phyloP scores from a whole-genome alignment of 2,888 invertebrate genomes.

The Zhengitettix transpicula region DNA sequence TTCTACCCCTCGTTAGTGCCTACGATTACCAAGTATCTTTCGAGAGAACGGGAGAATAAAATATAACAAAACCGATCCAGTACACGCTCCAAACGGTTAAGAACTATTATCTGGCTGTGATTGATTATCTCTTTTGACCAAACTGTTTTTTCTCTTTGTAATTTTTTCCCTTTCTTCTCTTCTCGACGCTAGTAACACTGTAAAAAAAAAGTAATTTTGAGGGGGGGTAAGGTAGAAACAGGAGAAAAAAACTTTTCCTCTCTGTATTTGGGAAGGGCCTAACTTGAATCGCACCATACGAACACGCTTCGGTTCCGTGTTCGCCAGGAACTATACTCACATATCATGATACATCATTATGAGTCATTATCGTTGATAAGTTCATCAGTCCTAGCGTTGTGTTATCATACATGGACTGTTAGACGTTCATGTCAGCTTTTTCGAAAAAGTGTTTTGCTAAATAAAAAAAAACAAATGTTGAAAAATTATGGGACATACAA shows the following conservation, averaged over 20 bases:
- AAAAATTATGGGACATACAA: neutral
- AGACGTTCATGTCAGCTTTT: neutral
- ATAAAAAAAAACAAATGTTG: neutral
- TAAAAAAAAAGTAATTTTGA: neutral
- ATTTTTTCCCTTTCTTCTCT: neutral
- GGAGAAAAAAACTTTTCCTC: neutral
- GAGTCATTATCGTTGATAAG: neutral
- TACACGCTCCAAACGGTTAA: neutral
- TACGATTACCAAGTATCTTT: conserved; percentile 7
- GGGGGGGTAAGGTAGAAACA: neutral
- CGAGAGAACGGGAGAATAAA: conserved; percentile 10
- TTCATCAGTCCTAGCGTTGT: neutral
- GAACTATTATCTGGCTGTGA: conserved; percentile 32
- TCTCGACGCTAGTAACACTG: no score
- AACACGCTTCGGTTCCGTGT: neutral
- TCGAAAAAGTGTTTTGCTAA: neutral
- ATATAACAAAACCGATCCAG: neutral
- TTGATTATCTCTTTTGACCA: conserved; percentile 30
- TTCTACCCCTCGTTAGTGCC: conserved; percentile 9
- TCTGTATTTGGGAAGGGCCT: neutral
- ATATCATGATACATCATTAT: conserved; percentile 1
- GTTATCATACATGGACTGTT: conserved; percentile 1
- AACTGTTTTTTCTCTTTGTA: conserved; percentile 12
- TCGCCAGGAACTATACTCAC: conserved; percentile 1
- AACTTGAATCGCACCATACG: neutral